A percentile compares a stretch with the other conserved stretches of the same genome.
These are phyloP conservation scores for Sterrhoptilus dennistouni DNA, from an alignment of 2,113 vertebrate genomes.

Conservation along the genomic window DNA sequence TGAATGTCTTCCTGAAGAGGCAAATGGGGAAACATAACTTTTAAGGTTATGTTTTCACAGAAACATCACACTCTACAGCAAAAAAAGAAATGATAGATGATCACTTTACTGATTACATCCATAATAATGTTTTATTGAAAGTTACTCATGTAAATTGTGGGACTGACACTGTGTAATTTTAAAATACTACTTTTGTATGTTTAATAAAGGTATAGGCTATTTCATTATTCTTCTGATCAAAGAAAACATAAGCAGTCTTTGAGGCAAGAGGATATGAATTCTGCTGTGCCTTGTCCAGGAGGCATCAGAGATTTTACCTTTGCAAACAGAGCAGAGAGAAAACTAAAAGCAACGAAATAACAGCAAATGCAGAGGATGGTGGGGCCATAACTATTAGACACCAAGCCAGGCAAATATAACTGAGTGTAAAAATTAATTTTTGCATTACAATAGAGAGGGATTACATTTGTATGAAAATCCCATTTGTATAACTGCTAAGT, in stretches of 20 bases:
- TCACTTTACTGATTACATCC: not conserved
- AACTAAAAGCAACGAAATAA: not conserved
- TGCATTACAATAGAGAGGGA: not conserved
- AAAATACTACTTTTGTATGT: not conserved
- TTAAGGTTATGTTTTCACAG: constrained; percentile 43
- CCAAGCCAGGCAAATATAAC: not conserved
- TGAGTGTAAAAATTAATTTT: constrained; percentile 15
- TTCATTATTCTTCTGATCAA: constrained; percentile 22
- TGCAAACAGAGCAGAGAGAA: not conserved
- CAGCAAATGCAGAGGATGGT: not conserved
- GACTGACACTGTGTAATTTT: not conserved
- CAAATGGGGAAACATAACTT: constrained; percentile 27
- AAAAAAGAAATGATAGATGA: not conserved
- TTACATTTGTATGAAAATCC: constrained; percentile 6
- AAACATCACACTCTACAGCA: not conserved
- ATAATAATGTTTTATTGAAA: constrained; percentile 11
- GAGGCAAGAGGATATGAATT: not conserved
- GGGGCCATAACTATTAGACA: not conserved
- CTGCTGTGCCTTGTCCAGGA: not conserved
- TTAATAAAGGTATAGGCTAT: not conserved
- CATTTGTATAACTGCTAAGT: not conserved
- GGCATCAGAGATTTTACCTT: not conserved
- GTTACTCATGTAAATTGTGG: not conserved
- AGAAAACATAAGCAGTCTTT: not conserved
- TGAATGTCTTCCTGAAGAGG: constrained; percentile 14